A percentile compares a stretch with the other conserved stretches of the same genome.
Conservation (phyloP, 2,888 invertebrate genomes). For the Galerucella calmariensis region DNA sequence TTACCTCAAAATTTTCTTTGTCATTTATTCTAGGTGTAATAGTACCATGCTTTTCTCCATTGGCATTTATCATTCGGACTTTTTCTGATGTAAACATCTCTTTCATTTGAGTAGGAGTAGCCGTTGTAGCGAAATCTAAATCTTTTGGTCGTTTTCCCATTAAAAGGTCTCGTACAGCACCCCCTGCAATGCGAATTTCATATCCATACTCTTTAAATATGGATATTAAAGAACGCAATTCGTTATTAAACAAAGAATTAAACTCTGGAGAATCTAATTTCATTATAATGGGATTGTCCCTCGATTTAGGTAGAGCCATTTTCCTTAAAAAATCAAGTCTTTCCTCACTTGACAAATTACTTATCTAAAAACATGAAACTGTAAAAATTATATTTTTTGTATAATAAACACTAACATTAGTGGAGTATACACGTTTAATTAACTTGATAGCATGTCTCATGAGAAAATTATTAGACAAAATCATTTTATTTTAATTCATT, state of each 20-base stretch:
- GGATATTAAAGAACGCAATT: constrained; percentile 75
- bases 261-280: constrained; percentile 81
- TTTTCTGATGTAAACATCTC: constrained; percentile 86
- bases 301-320: constrained; percentile 61
- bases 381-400: constrained; percentile 8
- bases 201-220: constrained; percentile 84
- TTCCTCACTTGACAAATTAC: constrained; percentile 39
- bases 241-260: constrained; percentile 82
- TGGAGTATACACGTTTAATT: constrained; percentile 34
- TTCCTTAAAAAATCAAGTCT: constrained; percentile 47
- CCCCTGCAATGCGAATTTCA: constrained; percentile 95
- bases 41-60: constrained; percentile 95
- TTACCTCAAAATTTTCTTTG: constrained; percentile 87
- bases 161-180: constrained; percentile 92
- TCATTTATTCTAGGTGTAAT: constrained; percentile 95
- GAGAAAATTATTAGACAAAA: constrained; percentile 28
- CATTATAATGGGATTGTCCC: constrained; percentile 72
- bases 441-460: constrained; percentile 29
- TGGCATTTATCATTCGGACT: constrained; percentile 91
- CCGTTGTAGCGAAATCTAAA: constrained; percentile 97
- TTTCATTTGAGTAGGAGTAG: constrained; percentile 97
- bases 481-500: constrained; percentile 27
- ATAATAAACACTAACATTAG: constrained; percentile 33
- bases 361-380: constrained; percentile 34
- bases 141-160: constrained; percentile 85